Conservation (phyloP, 1,140 invertebrate genomes). For the Drosophila willistoni region DNA sequence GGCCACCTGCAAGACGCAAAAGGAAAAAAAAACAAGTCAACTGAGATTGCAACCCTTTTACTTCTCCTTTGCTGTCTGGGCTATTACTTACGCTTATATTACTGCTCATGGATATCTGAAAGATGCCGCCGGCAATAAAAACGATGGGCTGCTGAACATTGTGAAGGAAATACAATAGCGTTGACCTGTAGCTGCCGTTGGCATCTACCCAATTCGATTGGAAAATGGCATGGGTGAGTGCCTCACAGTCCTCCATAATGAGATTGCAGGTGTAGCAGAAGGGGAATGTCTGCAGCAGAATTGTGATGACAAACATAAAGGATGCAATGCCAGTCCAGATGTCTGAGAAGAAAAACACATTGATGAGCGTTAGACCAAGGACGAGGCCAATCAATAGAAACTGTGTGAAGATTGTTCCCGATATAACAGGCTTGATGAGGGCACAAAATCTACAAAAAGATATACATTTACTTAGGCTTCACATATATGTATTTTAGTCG, state of each 20-base stretch:
- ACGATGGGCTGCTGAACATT: slow-evolving; percentile 68
- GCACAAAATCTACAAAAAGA: slow-evolving; percentile 44
- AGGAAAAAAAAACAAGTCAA: neutral
- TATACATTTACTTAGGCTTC: neutral
- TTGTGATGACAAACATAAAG: slow-evolving; percentile 59
- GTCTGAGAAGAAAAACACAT: slow-evolving; percentile 68
- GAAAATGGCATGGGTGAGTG: slow-evolving; percentile 51
- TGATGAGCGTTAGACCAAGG: slow-evolving; percentile 62
- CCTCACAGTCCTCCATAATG: slow-evolving; percentile 65
- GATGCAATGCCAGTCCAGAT: slow-evolving; percentile 61
- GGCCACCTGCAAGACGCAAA: slow-evolving; percentile 45
- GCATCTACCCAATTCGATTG: slow-evolving; percentile 68
- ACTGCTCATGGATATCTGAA: slow-evolving; percentile 71
- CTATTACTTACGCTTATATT: slow-evolving; percentile 65
- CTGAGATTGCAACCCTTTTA: neutral
- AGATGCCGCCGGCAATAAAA: slow-evolving; percentile 65
- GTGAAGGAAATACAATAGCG: slow-evolving; percentile 65
- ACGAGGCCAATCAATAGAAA: slow-evolving; percentile 60
- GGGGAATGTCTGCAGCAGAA: slow-evolving; percentile 64
- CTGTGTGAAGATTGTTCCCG: slow-evolving; percentile 67
- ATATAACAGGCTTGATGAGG: slow-evolving; percentile 57
- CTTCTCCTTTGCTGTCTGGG: neutral
- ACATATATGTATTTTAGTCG: no score
- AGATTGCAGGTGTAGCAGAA: slow-evolving; percentile 69
- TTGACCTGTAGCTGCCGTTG: slow-evolving; percentile 51